phyloP scores from a whole-genome alignment of 2,113 vertebrate species.

The Cyprinus carpio region DNA sequence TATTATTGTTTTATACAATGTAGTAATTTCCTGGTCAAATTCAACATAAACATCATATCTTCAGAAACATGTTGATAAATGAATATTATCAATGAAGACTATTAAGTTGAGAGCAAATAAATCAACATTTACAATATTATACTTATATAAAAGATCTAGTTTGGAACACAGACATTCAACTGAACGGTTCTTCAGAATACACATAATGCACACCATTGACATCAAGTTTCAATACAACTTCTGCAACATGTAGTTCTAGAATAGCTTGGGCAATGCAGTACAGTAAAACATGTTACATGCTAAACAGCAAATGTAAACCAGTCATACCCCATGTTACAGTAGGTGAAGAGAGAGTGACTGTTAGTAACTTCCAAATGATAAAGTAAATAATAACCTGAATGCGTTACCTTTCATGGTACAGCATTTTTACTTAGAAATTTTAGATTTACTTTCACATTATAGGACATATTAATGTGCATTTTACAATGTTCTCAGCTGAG shows the following conservation, averaged over 20 bases:
- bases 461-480: neutral
- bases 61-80: conserved; percentile 44
- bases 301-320: conserved; percentile 39
- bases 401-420: neutral
- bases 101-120: conserved; percentile 62
- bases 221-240: conserved; percentile 48
- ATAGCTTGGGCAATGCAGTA: conserved; percentile 32
- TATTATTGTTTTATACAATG: conserved; percentile 29
- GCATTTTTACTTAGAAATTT: neutral
- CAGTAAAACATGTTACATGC: conserved; percentile 42
- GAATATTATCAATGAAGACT: conserved; percentile 58
- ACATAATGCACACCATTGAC: conserved; percentile 47
- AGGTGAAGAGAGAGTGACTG: conserved; percentile 2
- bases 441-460: neutral
- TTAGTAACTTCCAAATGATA: conserved; percentile 24
- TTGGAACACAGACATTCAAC: conserved; percentile 64
- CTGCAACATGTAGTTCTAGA: conserved; percentile 43
- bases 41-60: conserved; percentile 45
- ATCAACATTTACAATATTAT: conserved; percentile 63
- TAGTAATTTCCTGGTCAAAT: conserved; percentile 42
- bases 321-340: conserved; percentile 18
- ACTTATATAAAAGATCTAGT: conserved; percentile 47
- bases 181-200: conserved; percentile 57
- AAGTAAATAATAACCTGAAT: neutral
- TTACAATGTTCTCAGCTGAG: neutral